Conservation (phyloP, 2,113 vertebrate genomes). For the Pterocles orientalis region DNA sequence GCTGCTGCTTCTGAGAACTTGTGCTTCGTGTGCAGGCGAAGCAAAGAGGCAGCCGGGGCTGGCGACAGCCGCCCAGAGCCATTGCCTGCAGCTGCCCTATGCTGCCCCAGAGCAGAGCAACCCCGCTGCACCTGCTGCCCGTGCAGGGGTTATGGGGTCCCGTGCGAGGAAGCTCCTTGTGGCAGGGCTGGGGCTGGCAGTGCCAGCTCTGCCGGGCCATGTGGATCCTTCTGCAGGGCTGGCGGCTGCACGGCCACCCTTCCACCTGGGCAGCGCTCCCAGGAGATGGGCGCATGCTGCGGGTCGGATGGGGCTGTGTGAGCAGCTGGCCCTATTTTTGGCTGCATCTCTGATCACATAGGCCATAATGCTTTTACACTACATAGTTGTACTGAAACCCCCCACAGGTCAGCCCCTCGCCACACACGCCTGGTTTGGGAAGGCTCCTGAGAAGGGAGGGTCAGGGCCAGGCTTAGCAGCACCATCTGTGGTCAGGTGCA, state of each 20-base stretch:
- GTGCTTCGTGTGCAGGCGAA: fast-evolving
- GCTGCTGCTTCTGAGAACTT: not conserved
- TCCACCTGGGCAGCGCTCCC: not conserved
- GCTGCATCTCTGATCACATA: not conserved
- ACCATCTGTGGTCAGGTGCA: not conserved
- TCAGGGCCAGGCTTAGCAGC: not conserved
- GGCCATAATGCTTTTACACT: not conserved
- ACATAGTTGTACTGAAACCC: not conserved
- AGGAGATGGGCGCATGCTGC: fast-evolving
- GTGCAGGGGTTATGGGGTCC: no score
- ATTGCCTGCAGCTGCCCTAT: not conserved
- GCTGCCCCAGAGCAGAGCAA: fast-evolving
- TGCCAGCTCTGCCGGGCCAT: fast-evolving
- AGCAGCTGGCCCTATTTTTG: not conserved
- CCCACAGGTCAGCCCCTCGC: not conserved
- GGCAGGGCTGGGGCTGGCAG: not conserved
- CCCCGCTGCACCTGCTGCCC: not conserved
- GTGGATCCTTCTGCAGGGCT: not conserved
- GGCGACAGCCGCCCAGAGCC: not conserved
- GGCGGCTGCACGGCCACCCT: not conserved
- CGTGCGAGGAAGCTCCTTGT: fast-evolving
- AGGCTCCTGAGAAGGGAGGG: not conserved
- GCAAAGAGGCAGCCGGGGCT: not conserved
- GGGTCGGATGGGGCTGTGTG: fast-evolving
- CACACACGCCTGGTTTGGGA: not conserved